Evolutionary conservation across 2,888 invertebrate genomes (phyloP).

Genomic region (Drosophila meridiana): DNA sequence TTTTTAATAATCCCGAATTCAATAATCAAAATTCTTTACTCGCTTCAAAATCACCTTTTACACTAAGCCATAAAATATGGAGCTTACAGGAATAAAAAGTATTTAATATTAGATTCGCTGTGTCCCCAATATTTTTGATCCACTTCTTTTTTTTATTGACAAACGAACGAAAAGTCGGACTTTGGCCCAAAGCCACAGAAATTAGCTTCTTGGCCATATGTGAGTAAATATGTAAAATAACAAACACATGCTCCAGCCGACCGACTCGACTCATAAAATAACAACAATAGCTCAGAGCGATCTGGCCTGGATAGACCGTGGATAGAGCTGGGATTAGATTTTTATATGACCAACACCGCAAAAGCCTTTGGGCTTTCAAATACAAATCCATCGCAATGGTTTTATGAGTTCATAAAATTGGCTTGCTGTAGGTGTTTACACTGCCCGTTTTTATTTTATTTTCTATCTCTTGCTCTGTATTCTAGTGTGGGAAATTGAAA

Average conservation of each 20-base stretch:
- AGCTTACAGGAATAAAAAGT: not conserved
- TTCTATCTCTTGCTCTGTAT: conserved; percentile 7
- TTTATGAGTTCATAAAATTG: conserved; percentile 80
- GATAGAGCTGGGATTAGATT: conserved; percentile 41
- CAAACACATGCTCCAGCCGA: conserved; percentile 35
- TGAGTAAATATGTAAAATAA: conserved; percentile 41
- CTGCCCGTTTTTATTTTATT: conserved; percentile 18
- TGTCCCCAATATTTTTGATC: not conserved
- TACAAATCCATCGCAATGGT: conserved; percentile 73
- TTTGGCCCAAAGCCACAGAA: not conserved
- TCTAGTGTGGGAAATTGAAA: conserved; percentile 64
- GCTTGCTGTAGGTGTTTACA: conserved; percentile 66
- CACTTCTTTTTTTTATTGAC: conserved; percentile 13
- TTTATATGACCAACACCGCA: conserved; percentile 60
- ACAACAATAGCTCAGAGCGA: conserved; percentile 46
- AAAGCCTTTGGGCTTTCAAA: conserved; percentile 59
- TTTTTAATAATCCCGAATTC: no score
- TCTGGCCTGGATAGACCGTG: conserved; percentile 7
- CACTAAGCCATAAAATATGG: not conserved
- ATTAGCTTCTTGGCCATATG: conserved; percentile 21
- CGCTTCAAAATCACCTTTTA: not conserved
- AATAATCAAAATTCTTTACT: no score
- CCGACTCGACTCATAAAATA: conserved; percentile 31
- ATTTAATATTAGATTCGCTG: not conserved
- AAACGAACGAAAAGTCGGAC: conserved; percentile 1